Percentiles rank a stretch among this genome's conserved stretches.
These are phyloP conservation scores for Sitodiplosis mosellana DNA, from an alignment of 1,140 invertebrate species.

Conservation along the genomic window DNA sequence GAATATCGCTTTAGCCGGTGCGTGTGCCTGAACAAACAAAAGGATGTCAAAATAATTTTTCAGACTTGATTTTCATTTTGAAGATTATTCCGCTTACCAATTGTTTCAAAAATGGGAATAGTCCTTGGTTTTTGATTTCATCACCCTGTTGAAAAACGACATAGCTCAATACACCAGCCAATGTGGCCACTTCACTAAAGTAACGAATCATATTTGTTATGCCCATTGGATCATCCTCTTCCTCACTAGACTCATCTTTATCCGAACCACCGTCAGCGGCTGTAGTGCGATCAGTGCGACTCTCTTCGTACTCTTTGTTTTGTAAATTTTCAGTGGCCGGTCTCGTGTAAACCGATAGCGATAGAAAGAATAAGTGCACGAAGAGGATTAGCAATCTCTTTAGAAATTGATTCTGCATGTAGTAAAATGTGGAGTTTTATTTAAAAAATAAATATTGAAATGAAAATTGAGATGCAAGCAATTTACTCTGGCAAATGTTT, in stretches of 20 bases:
- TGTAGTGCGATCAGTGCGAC: too few relatives aligned
- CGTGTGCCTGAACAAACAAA: slow-evolving; percentile 50
- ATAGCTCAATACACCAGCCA: slow-evolving; percentile 69
- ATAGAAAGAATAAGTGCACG: slow-evolving; percentile 73
- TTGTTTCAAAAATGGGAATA: slow-evolving; percentile 78
- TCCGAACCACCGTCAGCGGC: not conserved
- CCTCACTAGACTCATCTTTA: not conserved
- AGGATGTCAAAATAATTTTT: not conserved
- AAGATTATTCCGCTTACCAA: slow-evolving; percentile 38
- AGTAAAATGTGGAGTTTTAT: not conserved
- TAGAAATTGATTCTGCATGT: slow-evolving; percentile 70
- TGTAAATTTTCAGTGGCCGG: slow-evolving; percentile 39
- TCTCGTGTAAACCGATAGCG: slow-evolving; percentile 74
- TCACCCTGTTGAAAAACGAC: slow-evolving; percentile 82
- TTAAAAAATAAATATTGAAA: not conserved
- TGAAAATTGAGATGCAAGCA: not conserved
- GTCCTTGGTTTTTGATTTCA: slow-evolving; percentile 85
- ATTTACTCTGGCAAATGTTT: slow-evolving; percentile 84
- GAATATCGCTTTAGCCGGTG: slow-evolving; percentile 88
- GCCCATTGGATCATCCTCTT: not conserved
- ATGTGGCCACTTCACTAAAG: slow-evolving; percentile 64
- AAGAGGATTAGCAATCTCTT: slow-evolving; percentile 73
- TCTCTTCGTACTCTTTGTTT: slow-evolving; percentile 9
- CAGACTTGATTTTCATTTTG: not conserved
- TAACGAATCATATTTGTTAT: slow-evolving; percentile 39